A percentile compares a stretch with the other conserved stretches of the same genome.
Conservation (phyloP, 2,888 invertebrate genomes). For the Megamerina dolium region DNA sequence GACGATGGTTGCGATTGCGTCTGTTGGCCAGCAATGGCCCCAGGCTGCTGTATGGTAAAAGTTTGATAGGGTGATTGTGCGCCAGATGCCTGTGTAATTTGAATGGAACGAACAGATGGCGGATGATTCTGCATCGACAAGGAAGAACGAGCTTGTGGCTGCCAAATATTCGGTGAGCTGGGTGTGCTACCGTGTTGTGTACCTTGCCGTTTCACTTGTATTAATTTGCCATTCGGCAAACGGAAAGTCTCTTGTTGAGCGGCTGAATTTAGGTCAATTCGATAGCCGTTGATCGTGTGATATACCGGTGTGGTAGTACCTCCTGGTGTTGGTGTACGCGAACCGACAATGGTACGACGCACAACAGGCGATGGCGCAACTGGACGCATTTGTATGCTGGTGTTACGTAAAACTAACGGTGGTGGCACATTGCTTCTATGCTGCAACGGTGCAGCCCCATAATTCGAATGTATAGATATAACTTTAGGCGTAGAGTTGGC, state of each 20-base stretch:
- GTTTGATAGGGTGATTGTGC: slow-evolving; percentile 16
- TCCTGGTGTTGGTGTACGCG: slow-evolving; percentile 26
- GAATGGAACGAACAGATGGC: too few species aligned
- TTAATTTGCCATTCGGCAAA: slow-evolving; percentile 48
- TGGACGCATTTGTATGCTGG: slow-evolving; percentile 36
- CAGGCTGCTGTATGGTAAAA: slow-evolving; percentile 24
- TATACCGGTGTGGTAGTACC: slow-evolving; percentile 40
- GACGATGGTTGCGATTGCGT: slow-evolving; percentile 17
- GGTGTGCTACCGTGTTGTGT: slow-evolving; percentile 18
- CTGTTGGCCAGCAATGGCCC: neutral
- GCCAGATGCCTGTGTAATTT: slow-evolving; percentile 22
- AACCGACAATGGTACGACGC: slow-evolving; percentile 38
- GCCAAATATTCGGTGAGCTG: slow-evolving; percentile 10
- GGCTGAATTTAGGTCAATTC: slow-evolving; percentile 49
- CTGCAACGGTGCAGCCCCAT: slow-evolving; percentile 6
- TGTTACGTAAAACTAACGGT: slow-evolving; percentile 40
- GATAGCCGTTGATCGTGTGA: slow-evolving; percentile 48
- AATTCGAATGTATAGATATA: slow-evolving; percentile 25
- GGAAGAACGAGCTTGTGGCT: slow-evolving; percentile 16
- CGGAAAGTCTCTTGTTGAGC: slow-evolving; percentile 49
- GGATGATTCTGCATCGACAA: slow-evolving; percentile 19
- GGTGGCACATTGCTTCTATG: slow-evolving; percentile 29
- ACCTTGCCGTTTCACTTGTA: slow-evolving; percentile 48
- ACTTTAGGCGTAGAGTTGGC: slow-evolving; percentile 26
- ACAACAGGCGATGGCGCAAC: slow-evolving; percentile 24